Conservation (phyloP, 2,797 vertebrate species). For the Taeniopygia guttata region DNA sequence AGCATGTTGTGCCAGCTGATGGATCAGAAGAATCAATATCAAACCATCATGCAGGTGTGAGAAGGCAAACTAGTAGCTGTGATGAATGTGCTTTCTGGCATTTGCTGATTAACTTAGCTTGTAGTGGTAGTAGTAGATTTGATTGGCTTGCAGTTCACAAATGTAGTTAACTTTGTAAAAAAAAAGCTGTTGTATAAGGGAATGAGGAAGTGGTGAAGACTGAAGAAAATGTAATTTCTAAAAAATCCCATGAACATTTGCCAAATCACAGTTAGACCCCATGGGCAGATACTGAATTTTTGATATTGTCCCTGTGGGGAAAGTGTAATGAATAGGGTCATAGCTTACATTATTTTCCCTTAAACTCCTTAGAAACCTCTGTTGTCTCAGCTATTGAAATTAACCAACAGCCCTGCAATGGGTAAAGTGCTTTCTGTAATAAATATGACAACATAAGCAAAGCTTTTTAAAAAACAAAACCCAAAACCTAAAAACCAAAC, state of each 20-base stretch:
- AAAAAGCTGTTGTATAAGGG: background rate
- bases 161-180: background rate
- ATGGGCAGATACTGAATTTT: background rate
- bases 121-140: background rate
- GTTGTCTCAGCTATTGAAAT: background rate
- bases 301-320: background rate
- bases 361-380: background rate
- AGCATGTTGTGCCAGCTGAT: background rate
- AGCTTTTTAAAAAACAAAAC: background rate
- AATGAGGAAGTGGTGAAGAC: background rate
- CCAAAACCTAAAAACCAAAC: background rate
- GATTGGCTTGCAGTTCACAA: background rate
- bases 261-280: background rate
- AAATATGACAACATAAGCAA: background rate
- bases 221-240: conserved; percentile 15
- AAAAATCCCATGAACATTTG: background rate
- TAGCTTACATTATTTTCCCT: background rate
- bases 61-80: background rate
- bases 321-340: background rate
- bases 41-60: background rate
- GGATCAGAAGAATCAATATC: background rate
- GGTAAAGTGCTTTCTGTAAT: background rate
- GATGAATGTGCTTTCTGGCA: background rate
- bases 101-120: background rate
- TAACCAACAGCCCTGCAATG: background rate